Base-by-base conservation (phyloP, 2,113 vertebrate species). In the Leptocoma aspasia region DNA sequence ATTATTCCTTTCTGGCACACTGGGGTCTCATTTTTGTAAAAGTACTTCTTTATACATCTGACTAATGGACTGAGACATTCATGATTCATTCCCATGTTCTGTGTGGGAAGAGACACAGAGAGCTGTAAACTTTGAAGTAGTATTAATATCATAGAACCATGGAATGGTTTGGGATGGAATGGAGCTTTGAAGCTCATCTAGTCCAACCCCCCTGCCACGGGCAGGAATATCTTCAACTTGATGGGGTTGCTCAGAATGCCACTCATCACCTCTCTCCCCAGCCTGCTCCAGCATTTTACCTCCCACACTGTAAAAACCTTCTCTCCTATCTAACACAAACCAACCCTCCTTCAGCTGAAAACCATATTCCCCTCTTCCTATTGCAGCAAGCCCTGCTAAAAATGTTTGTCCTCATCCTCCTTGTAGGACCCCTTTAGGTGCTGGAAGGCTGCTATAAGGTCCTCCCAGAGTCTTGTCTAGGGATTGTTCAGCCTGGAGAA, bases 231-330 rank as follows among this genome's bases (percentile, higher is more conserved):
- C 39, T 68, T 47, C n/a, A 47, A 6, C 11, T 39, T 39, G 28
- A 41, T 15, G 0, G 0, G 20, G 7, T 10, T 75, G 45, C 47
- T 47, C n/a, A 47, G 39, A 76, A 24, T 3, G 1, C 17, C 30
- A 15, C 15, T 21, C 39, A 68, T 16, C 45, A 31, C 9, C 19
- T 60, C 53, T 52, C 16, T 27, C 1, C 0, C 9, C 41, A 54
- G 15, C 17, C 21, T 54, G 6, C 31, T 53, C 16, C 8, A 26
- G n/a, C 4, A 3, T 68, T 68, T 82, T 47, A 61, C 9, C 33
- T 76, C 16, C 21, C n/a, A 41, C 47, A 31, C 9, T 13, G 15
- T n/a, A 47, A 68, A 68, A 89, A 31, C 13, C 30, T 75, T 82
- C 45, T 68, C 52, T 59, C 39, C 22, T 10, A 22, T 11, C 20